Evolutionary conservation across 2,888 invertebrate species (phyloP), one percentile per base, ranked within the genome.

Genomic region (Onchidella celtica): DNA sequence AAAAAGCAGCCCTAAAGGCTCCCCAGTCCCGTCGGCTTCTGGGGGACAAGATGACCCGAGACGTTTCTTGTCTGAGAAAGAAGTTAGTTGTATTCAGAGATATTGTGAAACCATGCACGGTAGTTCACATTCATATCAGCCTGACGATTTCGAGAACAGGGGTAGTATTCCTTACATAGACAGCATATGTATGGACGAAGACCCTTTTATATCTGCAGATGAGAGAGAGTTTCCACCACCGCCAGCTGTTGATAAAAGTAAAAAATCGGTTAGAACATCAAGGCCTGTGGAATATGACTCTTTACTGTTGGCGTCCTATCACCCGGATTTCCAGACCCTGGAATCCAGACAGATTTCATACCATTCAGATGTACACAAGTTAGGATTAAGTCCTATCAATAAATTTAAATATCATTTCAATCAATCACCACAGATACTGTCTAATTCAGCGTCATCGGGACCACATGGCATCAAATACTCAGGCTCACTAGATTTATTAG

Each of bases 121-220:
- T n/a, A n/a, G n/a, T n/a, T n/a, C n/a, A n/a, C n/a, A n/a, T n/a
- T n/a, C n/a, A n/a, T n/a, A n/a, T n/a, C n/a, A n/a, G n/a, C n/a
- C n/a, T n/a, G n/a, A n/a, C n/a, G n/a, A n/a, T n/a, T n/a, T n/a
- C n/a, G n/a, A n/a, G n/a, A n/a, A n/a, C n/a, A n/a, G 40, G 9
- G 4, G 0, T 6, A 24, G 14, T 29, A 57, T 61, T 38, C 55
- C 69, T 0, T 27, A 11, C 59, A 68, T 66, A 24, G 55, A 57
- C 36, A 68, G 68, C 47, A 32, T 77, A 0, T 77, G 77, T 34
- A n/a, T 68, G 66, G 68, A 77, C 6, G 47, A 77, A 3, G 36
- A 24, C 4, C 17, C 34, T 21, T 21, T 4, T 1, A 4, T 1
- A 4, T 68, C 61, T 1, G 38, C 21, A 27, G 65, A 32, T 3